These are phyloP conservation scores for Tipula unca DNA, from an alignment of 2,888 invertebrate genomes.

Conservation along the genomic window DNA sequence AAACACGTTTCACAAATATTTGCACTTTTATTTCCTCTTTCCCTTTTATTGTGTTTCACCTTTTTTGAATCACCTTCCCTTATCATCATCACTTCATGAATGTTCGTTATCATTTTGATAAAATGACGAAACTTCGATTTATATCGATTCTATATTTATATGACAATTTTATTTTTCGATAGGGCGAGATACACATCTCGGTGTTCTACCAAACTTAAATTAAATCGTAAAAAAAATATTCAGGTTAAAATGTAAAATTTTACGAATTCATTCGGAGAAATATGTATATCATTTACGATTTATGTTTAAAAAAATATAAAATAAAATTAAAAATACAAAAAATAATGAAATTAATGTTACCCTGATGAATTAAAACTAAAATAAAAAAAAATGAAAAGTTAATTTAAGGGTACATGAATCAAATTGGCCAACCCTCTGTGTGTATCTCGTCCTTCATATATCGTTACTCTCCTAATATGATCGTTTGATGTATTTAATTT, in stretches of 20 bases:
- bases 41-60: not conserved
- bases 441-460: not conserved
- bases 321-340: not conserved
- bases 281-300: not conserved
- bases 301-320: not conserved
- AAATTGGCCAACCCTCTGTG: not conserved
- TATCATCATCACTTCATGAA: not conserved
- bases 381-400: not conserved
- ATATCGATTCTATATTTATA: no score
- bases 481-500: not conserved
- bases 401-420: slow-evolving; percentile 18
- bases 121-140: not conserved
- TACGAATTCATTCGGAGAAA: not conserved
- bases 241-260: not conserved
- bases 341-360: not conserved
- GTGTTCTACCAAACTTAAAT: not conserved
- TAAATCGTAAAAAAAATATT: not conserved
- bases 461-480: not conserved
- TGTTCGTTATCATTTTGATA: not conserved
- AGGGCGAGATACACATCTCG: not conserved
- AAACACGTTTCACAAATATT: not conserved
- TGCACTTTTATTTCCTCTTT: not conserved
- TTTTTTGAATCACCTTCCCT: not conserved
- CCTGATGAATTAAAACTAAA: slow-evolving; percentile 9
- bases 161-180: no score